Percentiles rank a stretch among this genome's conserved stretches.
Evolutionary conservation across 2,113 vertebrate species (phyloP).

Genomic region (Thunnus thynnus): DNA sequence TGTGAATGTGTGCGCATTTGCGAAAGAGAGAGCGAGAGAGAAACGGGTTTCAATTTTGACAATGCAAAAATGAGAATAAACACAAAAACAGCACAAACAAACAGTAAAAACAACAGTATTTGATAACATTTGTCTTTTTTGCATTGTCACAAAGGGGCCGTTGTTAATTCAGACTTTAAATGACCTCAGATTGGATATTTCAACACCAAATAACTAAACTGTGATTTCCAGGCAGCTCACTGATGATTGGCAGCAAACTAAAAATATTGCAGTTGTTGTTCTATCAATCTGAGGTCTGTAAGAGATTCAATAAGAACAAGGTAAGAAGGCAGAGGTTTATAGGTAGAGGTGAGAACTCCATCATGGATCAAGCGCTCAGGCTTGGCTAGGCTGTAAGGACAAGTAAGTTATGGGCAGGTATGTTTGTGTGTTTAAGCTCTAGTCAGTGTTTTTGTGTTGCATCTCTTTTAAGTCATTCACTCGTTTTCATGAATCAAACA

Average conservation of each 20-base stretch:
- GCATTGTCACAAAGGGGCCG: conserved; percentile 66
- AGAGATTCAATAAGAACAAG: conserved; percentile 60
- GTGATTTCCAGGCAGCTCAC: conserved; percentile 5
- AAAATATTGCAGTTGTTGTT: conserved; percentile 44
- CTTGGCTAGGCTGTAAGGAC: conserved; percentile 71
- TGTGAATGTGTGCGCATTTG: conserved; percentile 10
- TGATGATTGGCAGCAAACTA: neutral
- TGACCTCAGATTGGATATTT: conserved; percentile 76
- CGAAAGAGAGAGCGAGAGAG: conserved; percentile 7
- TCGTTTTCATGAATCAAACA: conserved; percentile 85
- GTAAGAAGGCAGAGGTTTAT: conserved; percentile 62
- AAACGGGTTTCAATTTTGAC: conserved; percentile 53
- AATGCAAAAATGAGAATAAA: conserved; percentile 52
- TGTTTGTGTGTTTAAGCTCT: conserved; percentile 68
- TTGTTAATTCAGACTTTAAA: conserved; percentile 49
- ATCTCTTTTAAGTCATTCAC: conserved; percentile 74
- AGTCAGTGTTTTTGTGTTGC: conserved; percentile 73
- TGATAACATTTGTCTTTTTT: conserved; percentile 37
- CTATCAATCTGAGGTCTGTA: conserved; percentile 76
- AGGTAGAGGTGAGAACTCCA: conserved; percentile 65
- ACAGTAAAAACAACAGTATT: neutral
- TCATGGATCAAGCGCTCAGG: conserved; percentile 61
- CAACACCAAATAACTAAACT: conserved; percentile 7
- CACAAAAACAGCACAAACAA: neutral
- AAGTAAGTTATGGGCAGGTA: conserved; percentile 77